Base-by-base conservation (phyloP, 2,888 invertebrate genomes). In the Lampropteryx suffumata region DNA sequence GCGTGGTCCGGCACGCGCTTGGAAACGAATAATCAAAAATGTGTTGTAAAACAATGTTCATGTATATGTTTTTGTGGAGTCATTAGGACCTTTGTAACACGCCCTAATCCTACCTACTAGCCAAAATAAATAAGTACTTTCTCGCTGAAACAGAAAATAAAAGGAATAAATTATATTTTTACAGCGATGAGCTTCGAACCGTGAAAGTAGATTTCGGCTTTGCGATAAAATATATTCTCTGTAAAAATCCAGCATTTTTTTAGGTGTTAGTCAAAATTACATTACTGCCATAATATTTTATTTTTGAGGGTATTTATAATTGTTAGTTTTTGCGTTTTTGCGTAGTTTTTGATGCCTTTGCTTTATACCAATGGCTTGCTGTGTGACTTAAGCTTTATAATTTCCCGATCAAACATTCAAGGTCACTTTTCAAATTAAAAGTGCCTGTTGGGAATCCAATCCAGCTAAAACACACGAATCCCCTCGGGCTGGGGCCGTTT, bases 401-500 rank as follows among this genome's bases (percentile, higher is more conserved):
- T 24, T 5, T 6, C 1, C 24, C 24, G 5, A 24, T 24, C 24
- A 24, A 24, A 24, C 14, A 27, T 32, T 33, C 11, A 32, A 14
- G 37, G 39, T 33, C 17, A 27, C 10, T 34, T 21, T 12, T 40
- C 17, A 24, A 52, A 49, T 43, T 35, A 41, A 44, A 50, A 44
- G 11, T 17, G 36, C 24, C 7, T 14, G 28, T 21, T 9, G 37
- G 35, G 26, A 48, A 36, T 37, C 37, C 42, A 45, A 56, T 51
- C 26, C 50, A 12, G 47, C 52, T 55, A 48, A 60, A 64, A 50
- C 51, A 55, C 49, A 48, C 39, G 27, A 43, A 36, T 55, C 48
- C 60, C 59, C 39, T 10, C 49, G 41, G 57, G 37, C 41, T 13
- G 42, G 21, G 55, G 48, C 50, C 49, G 58, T 67, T 67, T 65